These are phyloP conservation scores for Leptestheria dahalacensis DNA, from an alignment of 1,140 invertebrate species.

Conservation along the genomic window DNA sequence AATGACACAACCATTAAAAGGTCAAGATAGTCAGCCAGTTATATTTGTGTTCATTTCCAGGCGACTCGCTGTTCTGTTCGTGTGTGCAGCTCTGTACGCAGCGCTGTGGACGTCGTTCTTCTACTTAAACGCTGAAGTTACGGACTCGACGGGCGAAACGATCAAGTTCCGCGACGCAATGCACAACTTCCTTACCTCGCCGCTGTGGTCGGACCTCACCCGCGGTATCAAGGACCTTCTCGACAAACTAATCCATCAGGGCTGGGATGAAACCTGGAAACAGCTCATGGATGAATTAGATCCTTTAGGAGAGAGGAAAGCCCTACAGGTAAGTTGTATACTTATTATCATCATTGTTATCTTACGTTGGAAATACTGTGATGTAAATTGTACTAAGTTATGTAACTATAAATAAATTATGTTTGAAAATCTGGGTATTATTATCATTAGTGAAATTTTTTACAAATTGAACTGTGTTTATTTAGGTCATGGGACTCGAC, in stretches of 20 bases:
- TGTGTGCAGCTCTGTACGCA: conserved; percentile 49
- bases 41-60: conserved; percentile 19
- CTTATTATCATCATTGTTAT: too few species aligned
- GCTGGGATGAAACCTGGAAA: conserved; percentile 63
- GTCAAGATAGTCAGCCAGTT: too few species aligned
- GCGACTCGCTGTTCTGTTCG: conserved; percentile 32
- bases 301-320: conserved; percentile 75
- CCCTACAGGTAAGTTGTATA: conserved; percentile 49
- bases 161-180: conserved; percentile 73
- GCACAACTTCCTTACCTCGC: conserved; percentile 77
- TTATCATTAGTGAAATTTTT: too few species aligned
- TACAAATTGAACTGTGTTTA: too few species aligned
- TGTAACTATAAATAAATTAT: too few species aligned
- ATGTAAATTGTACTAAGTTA: too few species aligned
- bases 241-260: conserved; percentile 55
- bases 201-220: conserved; percentile 55
- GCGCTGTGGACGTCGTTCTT: conserved; percentile 59
- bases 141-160: conserved; percentile 70
- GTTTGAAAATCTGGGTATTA: too few species aligned
- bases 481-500: conserved; percentile 54
- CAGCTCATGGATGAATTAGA: conserved; percentile 63
- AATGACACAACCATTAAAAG: too few species aligned
- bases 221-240: conserved; percentile 58
- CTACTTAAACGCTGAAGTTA: conserved; percentile 77
- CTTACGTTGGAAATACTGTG: too few species aligned